Evolutionary conservation across 2,113 vertebrate species (phyloP), one percentile per base, ranked within the genome.

Genomic region (Lethenteron reissneri): DNA sequence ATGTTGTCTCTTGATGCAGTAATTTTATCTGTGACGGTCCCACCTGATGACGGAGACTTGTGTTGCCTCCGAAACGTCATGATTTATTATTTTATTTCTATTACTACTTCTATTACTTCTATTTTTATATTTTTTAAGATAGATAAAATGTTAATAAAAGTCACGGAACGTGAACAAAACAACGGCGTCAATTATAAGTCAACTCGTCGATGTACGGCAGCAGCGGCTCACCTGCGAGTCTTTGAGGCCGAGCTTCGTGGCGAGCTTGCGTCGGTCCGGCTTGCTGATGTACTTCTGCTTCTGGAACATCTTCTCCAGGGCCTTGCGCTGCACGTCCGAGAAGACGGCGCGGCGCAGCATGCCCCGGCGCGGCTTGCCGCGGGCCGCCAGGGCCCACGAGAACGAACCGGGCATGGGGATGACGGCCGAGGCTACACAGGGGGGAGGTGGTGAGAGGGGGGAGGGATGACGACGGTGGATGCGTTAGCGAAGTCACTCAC

Each of bases 211-310:
- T 41, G 4, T 41, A 41, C 41, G 41, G 41, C 41, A 41, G 41
- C 41, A 1, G 41, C 15, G 14, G 19, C 58, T 79, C 75, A 99
- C 94, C 86, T 99, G 94, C 0, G 94, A 95, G 78, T 99, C 92
- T 79, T 99, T 95, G 14, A 99, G 83, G 56, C 87, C 89, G 73
- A 99, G 78, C 77, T 92, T 99, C 71, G 84, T 79, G 0, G 94
- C 94, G 71, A 99, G 75, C 75, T 97, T 96, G 80, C 95, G 95
- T 74, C 94, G 80, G 71, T 99, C 94, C 0, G 91, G 92, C 78
- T 99, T 99, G 82, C 94, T 97, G 83, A 99, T 97, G 78, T 99
- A 99, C 75, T 99, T 99, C 80, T 99, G 92, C 75, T 91, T 96
- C 81, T 99, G 92, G 77, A 99, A 99, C 79, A 90, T 99, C 80